Evolutionary conservation across 2,113 vertebrate species (phyloP).

Genomic region (Brachirus orientalis): DNA sequence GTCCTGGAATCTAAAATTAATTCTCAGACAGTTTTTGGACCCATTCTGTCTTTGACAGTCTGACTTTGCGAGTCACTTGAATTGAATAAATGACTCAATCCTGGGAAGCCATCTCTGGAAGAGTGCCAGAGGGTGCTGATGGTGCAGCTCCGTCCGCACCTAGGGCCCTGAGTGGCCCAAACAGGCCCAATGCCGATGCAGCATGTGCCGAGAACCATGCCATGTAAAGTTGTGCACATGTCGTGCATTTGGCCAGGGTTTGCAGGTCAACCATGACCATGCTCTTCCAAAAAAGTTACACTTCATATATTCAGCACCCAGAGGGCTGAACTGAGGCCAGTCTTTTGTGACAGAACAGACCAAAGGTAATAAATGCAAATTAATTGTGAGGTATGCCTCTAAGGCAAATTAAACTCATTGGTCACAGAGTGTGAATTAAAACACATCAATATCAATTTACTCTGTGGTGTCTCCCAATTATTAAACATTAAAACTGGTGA

Average conservation of each 20-base stretch:
- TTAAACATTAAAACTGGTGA: neutral
- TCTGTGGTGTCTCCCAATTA: neutral
- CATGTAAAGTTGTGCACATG: no score
- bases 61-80: constrained; percentile 13
- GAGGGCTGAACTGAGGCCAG: constrained; percentile 31
- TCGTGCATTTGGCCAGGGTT: neutral
- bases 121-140: constrained; percentile 61
- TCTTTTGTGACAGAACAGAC: constrained; percentile 37
- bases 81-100: constrained; percentile 30
- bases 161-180: constrained; percentile 34
- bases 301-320: constrained; percentile 39
- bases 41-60: constrained; percentile 2
- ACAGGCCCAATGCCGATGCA: constrained; percentile 22
- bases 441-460: constrained; percentile 46
- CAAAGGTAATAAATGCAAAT: constrained; percentile 70
- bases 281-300: constrained; percentile 18
- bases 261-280: constrained; percentile 15
- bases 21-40: neutral
- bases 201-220: constrained; percentile 6
- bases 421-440: constrained; percentile 54
- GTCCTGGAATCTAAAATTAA: neutral
- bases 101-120: constrained; percentile 31
- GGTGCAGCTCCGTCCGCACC: constrained; percentile 39
- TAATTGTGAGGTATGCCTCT: constrained; percentile 56
- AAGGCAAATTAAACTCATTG: constrained; percentile 64